phyloP scores from a whole-genome alignment of 2,888 invertebrate genomes.

The Nipponacmea schrenckii region DNA sequence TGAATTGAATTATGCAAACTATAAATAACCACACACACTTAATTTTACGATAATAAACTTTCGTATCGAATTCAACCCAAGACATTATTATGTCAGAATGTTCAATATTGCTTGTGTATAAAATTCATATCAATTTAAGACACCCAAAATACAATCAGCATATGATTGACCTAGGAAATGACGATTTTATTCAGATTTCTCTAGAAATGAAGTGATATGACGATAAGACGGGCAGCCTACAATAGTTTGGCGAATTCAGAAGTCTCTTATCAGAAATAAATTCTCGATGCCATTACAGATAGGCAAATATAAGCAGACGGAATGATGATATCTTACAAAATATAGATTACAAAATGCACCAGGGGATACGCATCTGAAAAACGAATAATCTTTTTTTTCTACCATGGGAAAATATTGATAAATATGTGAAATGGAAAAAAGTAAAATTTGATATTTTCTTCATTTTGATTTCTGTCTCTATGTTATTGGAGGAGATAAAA shows the following conservation, averaged over 20 bases:
- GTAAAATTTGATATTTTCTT: constrained; percentile 1
- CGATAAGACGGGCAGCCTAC: not conserved
- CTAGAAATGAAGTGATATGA: not conserved
- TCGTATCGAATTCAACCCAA: too few species aligned
- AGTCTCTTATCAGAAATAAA: constrained; percentile 2
- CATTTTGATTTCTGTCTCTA: not conserved
- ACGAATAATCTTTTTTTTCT: constrained; percentile 5
- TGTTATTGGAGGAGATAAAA: too few species aligned
- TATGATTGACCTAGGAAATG: too few species aligned
- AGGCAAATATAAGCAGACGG: constrained; percentile 7
- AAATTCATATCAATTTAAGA: too few species aligned
- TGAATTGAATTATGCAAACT: too few species aligned
- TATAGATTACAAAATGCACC: constrained; percentile 8
- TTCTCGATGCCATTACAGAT: constrained; percentile 7
- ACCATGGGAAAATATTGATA: constrained; percentile 8
- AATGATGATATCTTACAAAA: not conserved
- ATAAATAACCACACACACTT: too few species aligned
- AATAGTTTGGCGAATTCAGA: constrained; percentile 9
- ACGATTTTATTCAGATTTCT: not conserved
- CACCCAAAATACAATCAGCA: too few species aligned
- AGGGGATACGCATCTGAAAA: constrained; percentile 8
- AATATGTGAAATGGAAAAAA: constrained; percentile 5
- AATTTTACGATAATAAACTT: too few species aligned
- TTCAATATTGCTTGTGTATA: too few species aligned
- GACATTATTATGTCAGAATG: too few species aligned